Evolutionary conservation across 2,797 vertebrate species (phyloP), one percentile per base, ranked within the genome.

Genomic region (Poeciliopsis presidionis): DNA sequence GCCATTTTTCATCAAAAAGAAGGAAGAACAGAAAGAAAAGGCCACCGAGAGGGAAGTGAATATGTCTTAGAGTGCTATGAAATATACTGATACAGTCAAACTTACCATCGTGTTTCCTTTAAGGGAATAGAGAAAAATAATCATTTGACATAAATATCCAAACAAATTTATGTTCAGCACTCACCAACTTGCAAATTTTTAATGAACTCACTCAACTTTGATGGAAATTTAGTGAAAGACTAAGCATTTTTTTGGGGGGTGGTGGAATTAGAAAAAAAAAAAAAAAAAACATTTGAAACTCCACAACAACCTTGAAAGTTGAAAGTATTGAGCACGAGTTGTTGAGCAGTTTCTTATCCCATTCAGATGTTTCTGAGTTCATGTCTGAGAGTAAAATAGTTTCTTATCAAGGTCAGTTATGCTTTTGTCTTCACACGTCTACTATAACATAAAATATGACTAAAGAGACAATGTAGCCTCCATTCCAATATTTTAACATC

Each of bases 91-190:
- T 81, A 43, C 74, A 84, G 78, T 61, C 30, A 41, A 81, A 28
- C 67, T 86, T 92, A 86, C 92, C 91, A 88, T 91, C 81, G 73
- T 53, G 74, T 86, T 77, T 86, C 65, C 80, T 74, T 88, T 86
- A 74, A 51, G 76, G 72, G 55, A 22, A 74, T 45, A 30, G 13
- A 9, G 8, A 51, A 39, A 76, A 70, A 83, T 90, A 14, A 88
- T 88, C 59, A 76, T 86, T 83, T 92, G 88, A 92, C 90, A 90
- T 83, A 86, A 28, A 85, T 79, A 79, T 5, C 87, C 81, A 87
- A 89, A 87, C 75, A 78, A 80, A 78, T 80, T n/a, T 14, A 33
- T 73, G 76, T 57, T 39, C 4, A 0, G 20, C 74, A 83, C 77
- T 78, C 9, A 69, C n/a, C 61, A 45, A 73, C 71, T 73, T 41